Percentiles rank a stretch among this genome's conserved stretches.
phyloP scores from a whole-genome alignment of 2,797 vertebrate genomes.

The Tokudaia muenninki region DNA sequence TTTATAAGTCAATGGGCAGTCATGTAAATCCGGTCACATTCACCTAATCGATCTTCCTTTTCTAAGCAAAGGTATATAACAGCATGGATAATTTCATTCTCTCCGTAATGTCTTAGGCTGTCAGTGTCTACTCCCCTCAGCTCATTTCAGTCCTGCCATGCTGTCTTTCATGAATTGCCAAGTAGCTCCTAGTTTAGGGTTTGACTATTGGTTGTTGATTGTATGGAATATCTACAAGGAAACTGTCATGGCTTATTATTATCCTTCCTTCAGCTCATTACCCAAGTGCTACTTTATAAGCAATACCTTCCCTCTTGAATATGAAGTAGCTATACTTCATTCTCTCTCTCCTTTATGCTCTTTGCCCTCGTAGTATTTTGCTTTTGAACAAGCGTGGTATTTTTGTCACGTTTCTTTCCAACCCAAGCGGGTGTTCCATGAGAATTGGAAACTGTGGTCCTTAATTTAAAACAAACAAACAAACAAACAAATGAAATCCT shows the following conservation, averaged over 20 bases:
- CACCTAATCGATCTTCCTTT: background rate
- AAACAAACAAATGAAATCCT: background rate
- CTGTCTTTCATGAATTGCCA: background rate
- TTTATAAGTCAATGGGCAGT: background rate
- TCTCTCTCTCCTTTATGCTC: background rate
- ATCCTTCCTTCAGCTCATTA: slow-evolving; percentile 27
- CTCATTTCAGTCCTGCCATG: background rate
- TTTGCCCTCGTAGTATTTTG: background rate
- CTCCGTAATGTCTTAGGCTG: background rate
- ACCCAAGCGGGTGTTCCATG: background rate
- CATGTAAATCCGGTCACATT: background rate
- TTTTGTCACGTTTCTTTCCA: slow-evolving; percentile 43
- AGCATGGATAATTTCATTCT: background rate
- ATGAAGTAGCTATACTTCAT: background rate
- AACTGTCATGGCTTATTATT: background rate
- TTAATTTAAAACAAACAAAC: background rate
- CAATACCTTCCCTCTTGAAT: background rate
- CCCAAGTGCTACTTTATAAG: slow-evolving; percentile 10
- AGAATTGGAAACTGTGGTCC: slow-evolving; percentile 21
- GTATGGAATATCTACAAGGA: background rate
- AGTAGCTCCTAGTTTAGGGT: background rate
- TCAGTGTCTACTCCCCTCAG: background rate
- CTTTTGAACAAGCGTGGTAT: background rate
- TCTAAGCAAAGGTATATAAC: background rate
- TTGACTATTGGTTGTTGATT: background rate